Evolutionary conservation across 2,797 vertebrate species (phyloP).

Genomic region (Enteromius trimaculatus): DNA sequence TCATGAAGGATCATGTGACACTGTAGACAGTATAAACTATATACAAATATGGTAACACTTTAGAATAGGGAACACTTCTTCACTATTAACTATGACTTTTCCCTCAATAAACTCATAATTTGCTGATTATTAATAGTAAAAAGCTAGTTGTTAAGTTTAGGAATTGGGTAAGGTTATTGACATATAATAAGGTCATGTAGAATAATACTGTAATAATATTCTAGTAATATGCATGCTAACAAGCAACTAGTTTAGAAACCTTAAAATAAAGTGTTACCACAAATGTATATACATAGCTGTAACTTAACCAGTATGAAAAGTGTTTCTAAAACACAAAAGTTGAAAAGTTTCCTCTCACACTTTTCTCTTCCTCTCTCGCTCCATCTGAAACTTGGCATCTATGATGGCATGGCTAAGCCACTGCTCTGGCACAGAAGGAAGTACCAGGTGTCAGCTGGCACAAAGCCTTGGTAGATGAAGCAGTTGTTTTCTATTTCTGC

Average conservation of each 20-base stretch:
- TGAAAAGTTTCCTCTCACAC: background rate
- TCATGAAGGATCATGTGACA: background rate
- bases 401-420: conserved; percentile 11
- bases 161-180: too few relatives aligned
- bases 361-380: background rate
- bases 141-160: too few relatives aligned
- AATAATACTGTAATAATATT: too few relatives aligned
- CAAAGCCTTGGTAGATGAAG: conserved; percentile 5
- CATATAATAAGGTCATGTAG: too few relatives aligned
- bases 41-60: background rate
- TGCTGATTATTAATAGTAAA: too few relatives aligned
- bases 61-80: too few relatives aligned
- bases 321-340: background rate
- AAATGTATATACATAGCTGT: background rate
- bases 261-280: too few relatives aligned
- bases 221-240: too few relatives aligned
- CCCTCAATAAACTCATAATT: too few relatives aligned
- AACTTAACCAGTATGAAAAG: background rate
- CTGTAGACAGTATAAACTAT: background rate
- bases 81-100: too few relatives aligned
- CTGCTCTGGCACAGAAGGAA: conserved; percentile 13
- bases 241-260: too few relatives aligned
- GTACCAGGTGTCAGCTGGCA: conserved; percentile 30
- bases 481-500: conserved; percentile 38
- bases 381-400: conserved; percentile 2